phyloP scores from a whole-genome alignment of 2,888 invertebrate species.

The Lycia hirtaria region DNA sequence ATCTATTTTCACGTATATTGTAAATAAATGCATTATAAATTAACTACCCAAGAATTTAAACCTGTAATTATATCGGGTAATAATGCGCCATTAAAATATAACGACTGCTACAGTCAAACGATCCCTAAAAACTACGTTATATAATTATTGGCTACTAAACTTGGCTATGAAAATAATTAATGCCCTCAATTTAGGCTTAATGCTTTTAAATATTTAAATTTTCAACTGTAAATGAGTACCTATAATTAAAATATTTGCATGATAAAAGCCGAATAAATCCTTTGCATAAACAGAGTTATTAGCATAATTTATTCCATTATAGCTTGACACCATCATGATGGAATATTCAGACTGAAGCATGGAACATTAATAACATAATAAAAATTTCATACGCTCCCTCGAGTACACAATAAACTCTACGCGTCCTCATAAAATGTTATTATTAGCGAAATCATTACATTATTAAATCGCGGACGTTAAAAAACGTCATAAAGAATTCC shows the following conservation, averaged over 20 bases:
- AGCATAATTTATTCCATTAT: conserved; percentile 55
- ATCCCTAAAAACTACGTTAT: background rate
- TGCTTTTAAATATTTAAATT: conserved; percentile 9
- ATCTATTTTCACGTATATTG: too few relatives aligned
- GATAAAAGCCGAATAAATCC: conserved; percentile 51
- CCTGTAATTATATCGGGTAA: background rate
- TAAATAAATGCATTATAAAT: too few relatives aligned
- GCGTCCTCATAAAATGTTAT: conserved; percentile 24
- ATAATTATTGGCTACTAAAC: background rate
- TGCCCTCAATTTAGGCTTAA: conserved; percentile 3
- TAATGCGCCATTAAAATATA: background rate
- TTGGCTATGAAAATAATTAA: background rate
- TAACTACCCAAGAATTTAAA: background rate
- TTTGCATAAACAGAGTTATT: conserved; percentile 42
- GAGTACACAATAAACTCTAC: conserved; percentile 18
- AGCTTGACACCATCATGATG: conserved; percentile 35
- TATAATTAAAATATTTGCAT: conserved; percentile 43
- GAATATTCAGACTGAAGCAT: conserved; percentile 40
- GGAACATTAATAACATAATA: conserved; percentile 28
- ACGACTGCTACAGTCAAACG: background rate
- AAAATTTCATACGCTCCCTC: conserved; percentile 25
- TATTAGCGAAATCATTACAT: conserved; percentile 34
- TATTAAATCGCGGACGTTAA: conserved; percentile 31
- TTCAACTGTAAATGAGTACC: too few relatives aligned
- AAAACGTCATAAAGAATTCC: conserved; percentile 12